Conservation (phyloP, 2,797 vertebrate genomes). For the Erithacus rubecula region DNA sequence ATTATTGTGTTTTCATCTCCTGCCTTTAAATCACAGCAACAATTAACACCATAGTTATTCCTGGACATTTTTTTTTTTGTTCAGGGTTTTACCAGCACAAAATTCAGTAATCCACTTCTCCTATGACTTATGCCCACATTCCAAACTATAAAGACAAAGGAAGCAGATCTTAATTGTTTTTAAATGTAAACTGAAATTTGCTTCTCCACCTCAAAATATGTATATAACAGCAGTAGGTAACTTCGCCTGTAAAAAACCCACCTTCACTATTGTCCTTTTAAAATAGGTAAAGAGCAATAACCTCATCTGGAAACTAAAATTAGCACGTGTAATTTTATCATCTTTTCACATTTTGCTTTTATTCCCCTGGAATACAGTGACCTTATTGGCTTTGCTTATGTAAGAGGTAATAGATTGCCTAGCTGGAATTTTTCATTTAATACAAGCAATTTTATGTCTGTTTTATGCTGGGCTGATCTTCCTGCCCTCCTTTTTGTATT, state of each 20-base stretch:
- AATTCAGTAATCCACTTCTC: neutral
- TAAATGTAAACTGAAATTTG: neutral
- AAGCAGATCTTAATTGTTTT: neutral
- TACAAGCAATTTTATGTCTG: neutral
- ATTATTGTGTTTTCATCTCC: neutral
- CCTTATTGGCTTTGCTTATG: slow-evolving; percentile 10
- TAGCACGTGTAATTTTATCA: neutral
- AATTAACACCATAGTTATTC: neutral
- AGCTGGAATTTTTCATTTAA: neutral
- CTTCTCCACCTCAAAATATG: neutral
- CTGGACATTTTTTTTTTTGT: neutral
- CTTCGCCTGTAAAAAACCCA: neutral
- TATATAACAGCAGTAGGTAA: neutral
- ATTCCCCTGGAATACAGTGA: slow-evolving; percentile 43
- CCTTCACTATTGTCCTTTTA: neutral
- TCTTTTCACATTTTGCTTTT: slow-evolving; percentile 48
- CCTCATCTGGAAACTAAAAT: slow-evolving; percentile 4
- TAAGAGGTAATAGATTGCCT: neutral
- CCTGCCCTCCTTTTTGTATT: neutral
- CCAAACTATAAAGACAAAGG: neutral
- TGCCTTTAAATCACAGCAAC: neutral
- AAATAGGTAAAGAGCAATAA: slow-evolving; percentile 44
- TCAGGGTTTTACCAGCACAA: neutral
- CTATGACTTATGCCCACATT: neutral
- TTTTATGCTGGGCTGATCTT: neutral